Conservation (phyloP, 2,797 vertebrate species). For the Cossypha niveicapilla region DNA sequence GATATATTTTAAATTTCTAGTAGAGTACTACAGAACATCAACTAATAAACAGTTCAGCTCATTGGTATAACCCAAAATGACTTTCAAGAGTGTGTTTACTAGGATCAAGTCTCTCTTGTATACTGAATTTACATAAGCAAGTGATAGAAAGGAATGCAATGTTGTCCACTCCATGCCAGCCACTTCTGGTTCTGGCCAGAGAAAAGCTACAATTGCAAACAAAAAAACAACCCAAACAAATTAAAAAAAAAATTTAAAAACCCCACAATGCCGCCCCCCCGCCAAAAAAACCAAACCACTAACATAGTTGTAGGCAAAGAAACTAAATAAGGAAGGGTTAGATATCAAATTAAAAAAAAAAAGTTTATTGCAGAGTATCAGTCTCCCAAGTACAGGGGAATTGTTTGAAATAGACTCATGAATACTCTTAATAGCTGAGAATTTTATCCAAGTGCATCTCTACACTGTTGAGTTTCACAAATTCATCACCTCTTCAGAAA, state of each 20-base stretch:
- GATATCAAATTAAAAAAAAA: background rate
- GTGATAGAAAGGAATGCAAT: background rate
- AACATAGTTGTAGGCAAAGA: background rate
- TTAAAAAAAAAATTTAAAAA: accelerated
- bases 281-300: too few relatives aligned
- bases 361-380: background rate
- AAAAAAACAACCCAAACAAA: accelerated
- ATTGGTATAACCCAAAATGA: background rate
- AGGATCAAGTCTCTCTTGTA: background rate
- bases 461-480: background rate
- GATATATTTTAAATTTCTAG: slow-evolving; percentile 15
- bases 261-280: accelerated
- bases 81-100: background rate
- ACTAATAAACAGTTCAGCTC: background rate
- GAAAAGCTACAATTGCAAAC: background rate
- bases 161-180: background rate
- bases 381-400: background rate
- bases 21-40: background rate
- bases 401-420: background rate
- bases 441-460: background rate
- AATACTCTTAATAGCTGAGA: background rate
- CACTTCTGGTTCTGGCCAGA: background rate
- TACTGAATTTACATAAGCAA: background rate
- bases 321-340: background rate
- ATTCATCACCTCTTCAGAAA: background rate